phyloP scores from a whole-genome alignment of 37 sponge, comb jelly and placozoan genomes.

The Ephydatia muelleri region DNA sequence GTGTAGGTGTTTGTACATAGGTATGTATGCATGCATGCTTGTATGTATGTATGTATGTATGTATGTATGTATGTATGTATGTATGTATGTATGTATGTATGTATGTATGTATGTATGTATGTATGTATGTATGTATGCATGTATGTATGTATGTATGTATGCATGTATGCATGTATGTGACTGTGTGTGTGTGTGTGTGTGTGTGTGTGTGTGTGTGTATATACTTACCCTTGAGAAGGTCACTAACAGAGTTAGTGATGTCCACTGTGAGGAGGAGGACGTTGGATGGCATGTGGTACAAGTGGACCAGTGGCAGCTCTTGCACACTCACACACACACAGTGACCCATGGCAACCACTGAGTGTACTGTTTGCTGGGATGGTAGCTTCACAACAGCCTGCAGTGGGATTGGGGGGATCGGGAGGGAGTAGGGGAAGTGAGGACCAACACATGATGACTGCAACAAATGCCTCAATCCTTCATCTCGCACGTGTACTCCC shows the following conservation, averaged over 20 bases:
- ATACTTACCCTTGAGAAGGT: slow-evolving; percentile 48
- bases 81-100: too few species aligned
- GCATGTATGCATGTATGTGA: neutral
- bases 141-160: neutral
- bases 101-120: too few species aligned
- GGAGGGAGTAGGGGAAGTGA: neutral
- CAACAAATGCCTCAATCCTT: too few species aligned
- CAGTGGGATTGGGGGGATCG: neutral
- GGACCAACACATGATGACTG: neutral
- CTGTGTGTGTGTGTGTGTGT: neutral
- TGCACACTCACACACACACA: slow-evolving; percentile 51
- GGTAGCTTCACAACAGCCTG: slow-evolving; percentile 51
- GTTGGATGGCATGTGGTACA: slow-evolving; percentile 51
- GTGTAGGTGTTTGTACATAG: neutral
- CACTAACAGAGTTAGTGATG: slow-evolving; percentile 39
- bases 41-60: too few species aligned
- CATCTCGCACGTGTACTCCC: too few species aligned
- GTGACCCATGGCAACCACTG: slow-evolving; percentile 15
- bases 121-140: too few species aligned
- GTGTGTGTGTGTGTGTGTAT: neutral
- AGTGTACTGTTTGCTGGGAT: slow-evolving; percentile 10
- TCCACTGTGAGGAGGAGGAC: slow-evolving; percentile 48
- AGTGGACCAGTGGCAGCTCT: slow-evolving; percentile 36
- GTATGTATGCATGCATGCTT: too few species aligned
- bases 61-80: too few species aligned